Percentiles rank a stretch among this genome's conserved stretches.
These are phyloP conservation scores for Microctonus hyperodae DNA, from an alignment of 2,888 invertebrate species.

Conservation along the genomic window DNA sequence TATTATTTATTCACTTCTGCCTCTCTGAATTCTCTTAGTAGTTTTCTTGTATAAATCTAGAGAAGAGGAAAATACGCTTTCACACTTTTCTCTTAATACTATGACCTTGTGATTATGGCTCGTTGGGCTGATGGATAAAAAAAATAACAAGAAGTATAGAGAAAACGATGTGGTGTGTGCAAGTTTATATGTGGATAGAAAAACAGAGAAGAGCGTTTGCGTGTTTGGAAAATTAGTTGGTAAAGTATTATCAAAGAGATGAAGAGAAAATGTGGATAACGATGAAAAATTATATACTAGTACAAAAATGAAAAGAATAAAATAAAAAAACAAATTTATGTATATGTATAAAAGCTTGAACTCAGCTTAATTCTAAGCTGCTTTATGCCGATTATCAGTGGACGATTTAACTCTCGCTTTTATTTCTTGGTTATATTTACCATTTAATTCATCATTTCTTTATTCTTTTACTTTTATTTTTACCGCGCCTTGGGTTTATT, in stretches of 20 bases:
- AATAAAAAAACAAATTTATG: not conserved
- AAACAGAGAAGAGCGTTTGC: not conserved
- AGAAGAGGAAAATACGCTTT: conserved; percentile 23
- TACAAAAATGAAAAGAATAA: not conserved
- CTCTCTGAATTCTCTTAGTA: not conserved
- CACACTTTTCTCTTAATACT: conserved; percentile 16
- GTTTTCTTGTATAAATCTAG: not conserved
- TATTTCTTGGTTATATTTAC: not conserved
- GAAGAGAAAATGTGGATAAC: not conserved
- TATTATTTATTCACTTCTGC: not conserved
- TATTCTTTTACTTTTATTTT: not conserved
- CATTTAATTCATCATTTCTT: not conserved
- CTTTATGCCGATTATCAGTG: conserved; percentile 16
- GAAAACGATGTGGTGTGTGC: not conserved
- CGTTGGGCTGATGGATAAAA: not conserved
- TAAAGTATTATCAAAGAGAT: not conserved
- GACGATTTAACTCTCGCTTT: conserved; percentile 5
- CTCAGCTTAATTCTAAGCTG: not conserved
- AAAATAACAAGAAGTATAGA: not conserved
- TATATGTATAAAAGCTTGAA: conserved; percentile 4
- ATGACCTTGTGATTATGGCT: not conserved
- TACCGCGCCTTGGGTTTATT: not conserved
- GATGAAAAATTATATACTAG: conserved; percentile 10
- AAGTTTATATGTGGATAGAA: not conserved
- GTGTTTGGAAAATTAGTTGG: not conserved